These are phyloP conservation scores for Heliothis peltigera DNA, from an alignment of 2,888 invertebrate genomes.

Conservation along the genomic window DNA sequence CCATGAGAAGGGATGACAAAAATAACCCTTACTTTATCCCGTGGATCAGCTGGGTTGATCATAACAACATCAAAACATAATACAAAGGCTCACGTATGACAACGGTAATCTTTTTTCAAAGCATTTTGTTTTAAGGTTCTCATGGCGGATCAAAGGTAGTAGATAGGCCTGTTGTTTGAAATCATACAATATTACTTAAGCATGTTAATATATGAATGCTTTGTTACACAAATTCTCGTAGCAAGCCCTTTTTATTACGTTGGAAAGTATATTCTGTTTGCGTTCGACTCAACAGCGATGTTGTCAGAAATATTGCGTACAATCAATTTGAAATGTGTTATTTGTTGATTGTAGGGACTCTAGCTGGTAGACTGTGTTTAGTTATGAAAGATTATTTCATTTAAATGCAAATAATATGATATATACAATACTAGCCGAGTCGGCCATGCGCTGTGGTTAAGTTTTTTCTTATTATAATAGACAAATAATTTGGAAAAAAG, in stretches of 20 bases:
- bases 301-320: background rate
- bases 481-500: too few relatives aligned
- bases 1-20: slow-evolving; percentile 23
- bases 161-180: slow-evolving; percentile 54
- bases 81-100: slow-evolving; percentile 25
- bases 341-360: too few relatives aligned
- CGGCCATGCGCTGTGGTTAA: too few relatives aligned
- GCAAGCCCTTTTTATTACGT: background rate
- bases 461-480: too few relatives aligned
- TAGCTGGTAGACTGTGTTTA: too few relatives aligned
- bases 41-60: slow-evolving; percentile 21
- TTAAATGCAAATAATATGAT: too few relatives aligned
- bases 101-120: slow-evolving; percentile 61
- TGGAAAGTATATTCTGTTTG: background rate
- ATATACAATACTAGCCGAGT: too few relatives aligned
- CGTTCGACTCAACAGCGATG: background rate
- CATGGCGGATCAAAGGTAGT: slow-evolving; percentile 60
- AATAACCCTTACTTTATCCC: slow-evolving; percentile 18
- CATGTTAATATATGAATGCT: slow-evolving; percentile 56
- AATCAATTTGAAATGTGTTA: background rate
- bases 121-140: slow-evolving; percentile 63
- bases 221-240: slow-evolving; percentile 33
- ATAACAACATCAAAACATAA: slow-evolving; percentile 32
- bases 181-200: slow-evolving; percentile 45
- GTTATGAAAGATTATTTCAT: too few relatives aligned